These are phyloP conservation scores for Nymphicus hollandicus DNA, from an alignment of 2,113 vertebrate genomes.

Conservation along the genomic window DNA sequence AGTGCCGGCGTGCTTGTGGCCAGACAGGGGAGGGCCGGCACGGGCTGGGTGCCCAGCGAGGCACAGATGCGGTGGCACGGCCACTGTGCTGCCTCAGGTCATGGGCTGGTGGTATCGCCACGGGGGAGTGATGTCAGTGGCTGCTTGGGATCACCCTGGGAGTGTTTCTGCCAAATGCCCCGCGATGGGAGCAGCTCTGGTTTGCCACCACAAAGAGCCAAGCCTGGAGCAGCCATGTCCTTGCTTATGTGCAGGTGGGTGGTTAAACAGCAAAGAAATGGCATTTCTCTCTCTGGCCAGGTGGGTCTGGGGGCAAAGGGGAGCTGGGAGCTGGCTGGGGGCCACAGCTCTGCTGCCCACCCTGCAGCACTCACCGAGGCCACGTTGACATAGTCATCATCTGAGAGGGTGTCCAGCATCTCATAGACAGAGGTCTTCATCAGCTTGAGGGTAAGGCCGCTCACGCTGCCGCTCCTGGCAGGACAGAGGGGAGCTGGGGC, in stretches of 20 bases:
- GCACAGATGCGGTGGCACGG: not conserved
- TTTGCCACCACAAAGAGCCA: rapidly evolving
- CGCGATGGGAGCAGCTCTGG: not conserved
- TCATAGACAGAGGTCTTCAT: slow-evolving; percentile 93
- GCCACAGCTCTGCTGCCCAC: rapidly evolving
- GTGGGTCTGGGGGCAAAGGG: not conserved
- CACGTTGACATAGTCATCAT: slow-evolving; percentile 94
- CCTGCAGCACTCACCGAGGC: slow-evolving; percentile 70
- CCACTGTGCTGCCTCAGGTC: not conserved
- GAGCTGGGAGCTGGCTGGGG: not conserved
- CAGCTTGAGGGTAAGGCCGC: slow-evolving; percentile 92
- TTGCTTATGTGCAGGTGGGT: not conserved
- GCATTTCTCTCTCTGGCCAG: not conserved
- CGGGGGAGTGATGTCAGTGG: not conserved
- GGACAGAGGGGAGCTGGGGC: not conserved
- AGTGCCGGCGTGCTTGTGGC: not conserved
- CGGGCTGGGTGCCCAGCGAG: rapidly evolving
- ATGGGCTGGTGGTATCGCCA: not conserved
- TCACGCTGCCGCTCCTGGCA: slow-evolving; percentile 93
- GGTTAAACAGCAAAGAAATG: not conserved
- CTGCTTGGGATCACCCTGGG: rapidly evolving
- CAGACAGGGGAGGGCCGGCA: not conserved
- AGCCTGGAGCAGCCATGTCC: not conserved
- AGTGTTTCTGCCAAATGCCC: not conserved
- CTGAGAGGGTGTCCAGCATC: slow-evolving; percentile 93